Evolutionary conservation across 2,888 invertebrate genomes (phyloP).

Genomic region (Stenodera caucasica): DNA sequence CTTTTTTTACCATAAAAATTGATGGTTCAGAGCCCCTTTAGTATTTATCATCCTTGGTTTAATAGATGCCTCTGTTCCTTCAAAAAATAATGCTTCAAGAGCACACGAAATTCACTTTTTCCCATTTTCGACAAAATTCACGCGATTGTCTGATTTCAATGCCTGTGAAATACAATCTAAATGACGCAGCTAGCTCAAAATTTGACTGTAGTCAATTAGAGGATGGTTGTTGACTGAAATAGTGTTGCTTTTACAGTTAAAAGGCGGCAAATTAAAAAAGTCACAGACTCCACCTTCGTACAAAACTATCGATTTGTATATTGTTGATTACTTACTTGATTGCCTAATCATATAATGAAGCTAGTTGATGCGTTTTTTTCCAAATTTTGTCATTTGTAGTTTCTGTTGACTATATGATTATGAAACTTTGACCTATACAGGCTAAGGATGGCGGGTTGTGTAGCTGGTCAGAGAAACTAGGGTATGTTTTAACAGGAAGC

Average conservation of each 20-base stretch:
- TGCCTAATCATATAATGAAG: too few relatives aligned
- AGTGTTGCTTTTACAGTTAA: conserved; percentile 10
- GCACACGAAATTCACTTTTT: conserved; percentile 22
- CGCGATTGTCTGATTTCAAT: conserved; percentile 7
- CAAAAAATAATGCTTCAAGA: conserved; percentile 24
- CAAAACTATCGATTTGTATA: too few relatives aligned
- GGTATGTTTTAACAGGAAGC: too few relatives aligned
- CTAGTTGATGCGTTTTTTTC: too few relatives aligned
- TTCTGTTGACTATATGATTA: too few relatives aligned
- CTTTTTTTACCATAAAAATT: too few relatives aligned
- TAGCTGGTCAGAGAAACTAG: too few relatives aligned
- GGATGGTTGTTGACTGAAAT: conserved; percentile 10
- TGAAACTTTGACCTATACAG: too few relatives aligned
- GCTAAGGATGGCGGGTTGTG: too few relatives aligned
- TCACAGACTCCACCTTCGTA: too few relatives aligned
- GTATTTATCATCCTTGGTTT: conserved; percentile 20
- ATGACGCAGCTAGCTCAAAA: conserved; percentile 18
- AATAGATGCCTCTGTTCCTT: conserved; percentile 8
- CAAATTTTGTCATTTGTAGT: too few relatives aligned
- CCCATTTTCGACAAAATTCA: conserved; percentile 15
- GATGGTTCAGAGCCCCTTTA: conserved; percentile 19
- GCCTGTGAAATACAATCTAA: conserved; percentile 16
- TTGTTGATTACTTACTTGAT: too few relatives aligned
- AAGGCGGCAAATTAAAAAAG: conserved; percentile 8
- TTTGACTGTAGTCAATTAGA: conserved; percentile 12